Base-by-base conservation (phyloP, 1,140 invertebrate species). In the Eubasilissa regina region DNA sequence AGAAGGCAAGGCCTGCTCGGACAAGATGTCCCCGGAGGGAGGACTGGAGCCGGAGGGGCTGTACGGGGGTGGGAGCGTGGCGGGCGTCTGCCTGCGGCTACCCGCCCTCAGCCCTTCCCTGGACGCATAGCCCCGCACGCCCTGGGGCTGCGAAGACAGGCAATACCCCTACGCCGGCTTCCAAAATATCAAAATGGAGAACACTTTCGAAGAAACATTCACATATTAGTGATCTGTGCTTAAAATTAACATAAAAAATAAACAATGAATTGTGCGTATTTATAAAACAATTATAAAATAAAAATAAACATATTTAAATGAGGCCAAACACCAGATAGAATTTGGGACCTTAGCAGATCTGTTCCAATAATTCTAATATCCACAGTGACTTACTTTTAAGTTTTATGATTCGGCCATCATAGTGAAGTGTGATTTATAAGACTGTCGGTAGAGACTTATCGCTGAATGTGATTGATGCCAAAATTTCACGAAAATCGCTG, bases 1-100 rank as follows among this genome's bases (percentile, higher is more conserved):
- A 84, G 94, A 95, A 84, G 93, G 92, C 85, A 93, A 93, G 83
- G 87, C 87, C 86, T 85, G 84, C 51, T 87, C 92, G 82, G 93
- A 93, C 84, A 94, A 94, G 81, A 92, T 92, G 84, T 89, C 88
- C 0, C 87, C 89, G 45, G 92, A 93, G 81, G 89, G 89, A 8
- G 88, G 89, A 12, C 80, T 91, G 72, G 91, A 91, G 84, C 87
- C 91, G 85, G 91, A 91, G 82, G 85, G 84, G 78, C 89, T 91
- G 85, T 91, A 90, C 83, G 89, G 90, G 70, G 84, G 87, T 56
- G 86, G 86, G 80, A 85, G 87, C 35, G 89, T 89, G 25, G 85
- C 90, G 78, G 86, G 86, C 82, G 85, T 91, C 86, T 87, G 88
- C 82, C 80, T 89, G 83, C 87, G 87, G 47, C 86, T 87, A 44